A percentile compares a stretch with the other conserved stretches of the same genome.
These are phyloP conservation scores for Himantopus leucocephalus DNA, from an alignment of 2,113 vertebrate species.

Conservation along the genomic window DNA sequence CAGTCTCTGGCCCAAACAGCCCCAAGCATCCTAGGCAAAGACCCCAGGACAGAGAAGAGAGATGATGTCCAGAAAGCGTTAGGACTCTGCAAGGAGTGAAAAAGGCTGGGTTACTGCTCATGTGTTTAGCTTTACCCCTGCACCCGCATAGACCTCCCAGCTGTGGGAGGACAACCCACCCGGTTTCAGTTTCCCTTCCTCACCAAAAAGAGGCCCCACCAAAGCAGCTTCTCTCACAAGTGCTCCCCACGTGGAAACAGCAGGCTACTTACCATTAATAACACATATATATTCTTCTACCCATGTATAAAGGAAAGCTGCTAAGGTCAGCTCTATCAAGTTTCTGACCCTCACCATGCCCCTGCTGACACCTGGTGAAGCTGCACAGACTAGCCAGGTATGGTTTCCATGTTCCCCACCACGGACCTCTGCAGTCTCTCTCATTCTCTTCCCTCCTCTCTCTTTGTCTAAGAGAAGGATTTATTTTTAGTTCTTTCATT, in stretches of 20 bases:
- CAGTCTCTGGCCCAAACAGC: not conserved
- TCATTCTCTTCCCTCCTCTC: not conserved
- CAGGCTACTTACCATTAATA: not conserved
- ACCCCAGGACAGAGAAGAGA: not conserved
- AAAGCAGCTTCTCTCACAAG: not conserved
- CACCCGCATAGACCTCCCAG: no score
- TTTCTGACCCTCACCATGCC: not conserved
- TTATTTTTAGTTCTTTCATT: not conserved
- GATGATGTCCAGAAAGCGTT: not conserved
- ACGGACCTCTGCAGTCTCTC: not conserved
- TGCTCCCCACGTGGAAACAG: not conserved
- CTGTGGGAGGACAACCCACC: not conserved
- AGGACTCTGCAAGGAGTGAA: not conserved
- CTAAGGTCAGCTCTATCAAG: not conserved
- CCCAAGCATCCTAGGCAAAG: not conserved
- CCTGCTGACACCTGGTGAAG: not conserved
- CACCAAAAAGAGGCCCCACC: not conserved
- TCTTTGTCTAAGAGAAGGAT: not conserved
- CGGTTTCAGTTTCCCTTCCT: not conserved
- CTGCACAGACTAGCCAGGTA: not conserved
- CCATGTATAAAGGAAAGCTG: not conserved
- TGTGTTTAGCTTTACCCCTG: not conserved
- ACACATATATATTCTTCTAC: not conserved
- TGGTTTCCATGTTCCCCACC: not conserved
- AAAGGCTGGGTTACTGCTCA: not conserved